Conservation (phyloP, 2,113 vertebrate species). For the Puffinus mauretanicus region DNA sequence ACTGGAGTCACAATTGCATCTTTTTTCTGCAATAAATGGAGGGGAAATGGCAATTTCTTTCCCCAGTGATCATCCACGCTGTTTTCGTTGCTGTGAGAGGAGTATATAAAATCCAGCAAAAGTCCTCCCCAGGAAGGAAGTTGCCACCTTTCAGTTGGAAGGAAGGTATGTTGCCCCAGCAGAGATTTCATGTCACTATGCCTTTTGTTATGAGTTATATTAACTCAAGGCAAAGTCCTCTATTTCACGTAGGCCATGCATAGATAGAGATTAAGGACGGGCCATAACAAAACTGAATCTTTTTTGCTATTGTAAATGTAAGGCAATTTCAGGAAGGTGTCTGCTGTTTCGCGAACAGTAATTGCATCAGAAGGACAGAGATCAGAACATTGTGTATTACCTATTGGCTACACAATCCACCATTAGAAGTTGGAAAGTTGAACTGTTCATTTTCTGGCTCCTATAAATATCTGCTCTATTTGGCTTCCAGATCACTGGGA, state of each 20-base stretch:
- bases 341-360: background rate
- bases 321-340: background rate
- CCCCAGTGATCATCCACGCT: fast-evolving
- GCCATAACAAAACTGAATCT: background rate
- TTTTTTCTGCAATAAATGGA: background rate
- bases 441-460: background rate
- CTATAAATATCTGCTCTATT: conserved; percentile 22
- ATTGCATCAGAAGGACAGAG: background rate
- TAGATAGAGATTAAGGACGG: background rate
- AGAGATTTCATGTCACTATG: background rate
- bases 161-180: background rate
- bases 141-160: background rate
- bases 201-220: background rate
- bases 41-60: background rate
- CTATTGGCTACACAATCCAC: background rate
- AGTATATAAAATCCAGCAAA: background rate
- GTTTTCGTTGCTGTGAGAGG: background rate
- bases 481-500: background rate
- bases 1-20: background rate
- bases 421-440: background rate
- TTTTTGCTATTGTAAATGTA: background rate
- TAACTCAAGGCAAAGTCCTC: background rate
- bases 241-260: background rate
- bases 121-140: background rate
- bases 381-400: background rate